Evolutionary conservation across 2,888 invertebrate species (phyloP).

Genomic region (Aspidiotus rigidus): DNA sequence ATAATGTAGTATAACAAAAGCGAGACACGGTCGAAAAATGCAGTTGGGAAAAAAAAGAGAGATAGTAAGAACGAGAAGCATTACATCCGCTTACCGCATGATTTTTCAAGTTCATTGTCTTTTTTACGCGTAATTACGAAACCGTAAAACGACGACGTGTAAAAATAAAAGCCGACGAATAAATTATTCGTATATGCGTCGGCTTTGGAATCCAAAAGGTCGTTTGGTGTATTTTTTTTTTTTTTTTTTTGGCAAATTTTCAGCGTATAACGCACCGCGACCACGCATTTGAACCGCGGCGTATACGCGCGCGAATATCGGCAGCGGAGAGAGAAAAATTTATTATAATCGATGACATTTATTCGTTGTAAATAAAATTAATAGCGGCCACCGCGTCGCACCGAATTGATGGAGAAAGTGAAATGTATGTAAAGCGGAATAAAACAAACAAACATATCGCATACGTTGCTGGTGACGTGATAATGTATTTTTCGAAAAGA

Average conservation of each 20-base stretch:
- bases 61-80: background rate
- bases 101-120: slow-evolving; percentile 18
- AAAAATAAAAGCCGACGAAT: slow-evolving; percentile 4
- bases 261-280: background rate
- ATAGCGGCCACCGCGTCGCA: background rate
- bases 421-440: too few species aligned
- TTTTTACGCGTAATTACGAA: slow-evolving; percentile 16
- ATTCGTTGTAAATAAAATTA: slow-evolving; percentile 18
- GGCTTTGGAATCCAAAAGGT: slow-evolving; percentile 1
- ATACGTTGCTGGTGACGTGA: too few species aligned
- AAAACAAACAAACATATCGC: too few species aligned
- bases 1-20: too few species aligned
- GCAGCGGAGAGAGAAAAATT: background rate
- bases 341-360: slow-evolving; percentile 16
- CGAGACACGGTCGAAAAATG: background rate
- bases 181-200: background rate
- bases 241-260: slow-evolving; percentile 8
- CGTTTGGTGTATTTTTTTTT: background rate
- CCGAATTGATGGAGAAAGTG: too few species aligned
- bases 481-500: too few species aligned
- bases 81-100: slow-evolving; percentile 2
- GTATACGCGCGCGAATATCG: too few species aligned
- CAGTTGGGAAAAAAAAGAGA: background rate
- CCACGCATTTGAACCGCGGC: too few species aligned
- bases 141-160: slow-evolving; percentile 5